Base-by-base conservation (phyloP, 2,888 invertebrate genomes). In the Clistopyga incitator region DNA sequence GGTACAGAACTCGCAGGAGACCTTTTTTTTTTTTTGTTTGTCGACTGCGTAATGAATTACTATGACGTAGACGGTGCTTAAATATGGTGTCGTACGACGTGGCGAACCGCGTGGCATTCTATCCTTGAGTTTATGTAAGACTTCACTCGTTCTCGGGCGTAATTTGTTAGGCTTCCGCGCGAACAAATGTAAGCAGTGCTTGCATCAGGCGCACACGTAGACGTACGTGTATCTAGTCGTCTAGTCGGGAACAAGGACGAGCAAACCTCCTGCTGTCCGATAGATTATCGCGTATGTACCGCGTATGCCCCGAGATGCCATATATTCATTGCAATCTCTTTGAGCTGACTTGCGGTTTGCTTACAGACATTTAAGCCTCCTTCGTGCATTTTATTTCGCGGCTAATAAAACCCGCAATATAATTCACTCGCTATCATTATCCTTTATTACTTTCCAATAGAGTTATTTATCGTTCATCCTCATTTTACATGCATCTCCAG, bases 101-200 rank as follows among this genome's bases (percentile, higher is more conserved):
- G 23, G 2, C 23, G 11, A 11, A 20, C 59, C 29, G 13, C 59
- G 59, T 25, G 59, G 59, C 59, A 34, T n/a, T 59, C 34, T 59
- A 59, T 59, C 59, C 59, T 59, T 59, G 59, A 29, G 34, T 59
- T 59, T 59, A 59, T 59, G 59, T 59, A 59, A 59, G 59, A 59
- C 59, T 59, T 34, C 59, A 29, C 34, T 25, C 59, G 59, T 59
- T 59, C 25, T 29, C 59, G 59, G 34, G 29, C 4, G 34, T 59
- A 59, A 59, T 59, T 59, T 59, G 59, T 59, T 59, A 25, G 59
- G 59, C 59, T 59, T 59, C 59, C 59, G 59, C 59, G 59, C 15
- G 59, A 25, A 34, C 59, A 34, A 59, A 59, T 59, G 34, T 25
- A 59, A 59, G 34, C 29, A 59, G 20, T 54, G 54, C 54, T 54